These are phyloP conservation scores for Clarias macrocephalus DNA, from an alignment of 2,113 vertebrate genomes.

Conservation along the genomic window DNA sequence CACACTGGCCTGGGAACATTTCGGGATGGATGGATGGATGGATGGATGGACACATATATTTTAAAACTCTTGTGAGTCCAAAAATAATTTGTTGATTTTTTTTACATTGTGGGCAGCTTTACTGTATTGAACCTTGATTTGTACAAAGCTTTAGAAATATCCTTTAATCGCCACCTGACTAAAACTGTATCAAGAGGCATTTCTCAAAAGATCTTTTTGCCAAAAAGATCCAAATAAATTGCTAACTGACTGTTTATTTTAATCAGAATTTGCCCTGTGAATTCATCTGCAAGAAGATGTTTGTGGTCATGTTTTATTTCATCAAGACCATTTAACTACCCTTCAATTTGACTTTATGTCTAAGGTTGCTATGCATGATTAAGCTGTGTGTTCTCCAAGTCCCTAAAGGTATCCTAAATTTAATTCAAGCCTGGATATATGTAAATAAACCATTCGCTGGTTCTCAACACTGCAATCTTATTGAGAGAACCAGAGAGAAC, in stretches of 20 bases:
- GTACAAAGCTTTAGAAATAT: background rate
- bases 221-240: constrained; percentile 2
- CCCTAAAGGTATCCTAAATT: background rate
- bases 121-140: background rate
- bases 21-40: no score
- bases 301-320: background rate
- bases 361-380: constrained; percentile 5
- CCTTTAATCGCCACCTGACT: background rate
- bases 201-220: background rate
- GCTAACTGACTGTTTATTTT: constrained; percentile 33
- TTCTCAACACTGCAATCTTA: constrained; percentile 13
- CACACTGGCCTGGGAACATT: no score
- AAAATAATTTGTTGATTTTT: no score
- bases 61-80: no score
- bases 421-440: background rate
- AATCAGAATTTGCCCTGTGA: constrained; percentile 7
- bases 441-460: background rate
- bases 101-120: background rate
- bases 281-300: background rate
- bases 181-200: background rate
- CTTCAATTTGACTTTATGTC: background rate
- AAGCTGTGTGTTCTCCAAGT: constrained; percentile 4
- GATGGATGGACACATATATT: no score
- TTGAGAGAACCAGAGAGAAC: background rate
- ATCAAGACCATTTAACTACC: background rate